These are phyloP conservation scores for Mycalesis mineus DNA, from an alignment of 2,888 invertebrate species.

Conservation along the genomic window DNA sequence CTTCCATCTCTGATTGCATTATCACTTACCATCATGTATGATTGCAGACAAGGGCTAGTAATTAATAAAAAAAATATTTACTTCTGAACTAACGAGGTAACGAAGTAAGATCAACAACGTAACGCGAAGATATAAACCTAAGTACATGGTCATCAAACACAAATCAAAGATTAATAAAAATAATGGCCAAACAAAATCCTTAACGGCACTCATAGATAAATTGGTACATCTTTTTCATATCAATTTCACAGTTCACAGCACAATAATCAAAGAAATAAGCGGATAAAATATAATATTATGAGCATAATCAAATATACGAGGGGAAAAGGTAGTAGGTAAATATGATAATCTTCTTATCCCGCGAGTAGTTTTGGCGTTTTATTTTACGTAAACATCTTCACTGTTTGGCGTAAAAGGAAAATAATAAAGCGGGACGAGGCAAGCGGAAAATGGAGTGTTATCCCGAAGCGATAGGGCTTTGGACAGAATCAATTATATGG, in stretches of 20 bases:
- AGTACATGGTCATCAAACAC: too few relatives aligned
- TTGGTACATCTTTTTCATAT: too few relatives aligned
- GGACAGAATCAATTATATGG: slow-evolving; percentile 26
- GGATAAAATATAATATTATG: not conserved
- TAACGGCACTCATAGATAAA: too few relatives aligned
- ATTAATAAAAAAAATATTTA: too few relatives aligned
- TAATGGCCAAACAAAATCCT: too few relatives aligned
- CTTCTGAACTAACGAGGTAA: too few relatives aligned
- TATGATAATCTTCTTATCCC: not conserved
- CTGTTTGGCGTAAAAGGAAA: slow-evolving; percentile 12
- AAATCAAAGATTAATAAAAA: too few relatives aligned
- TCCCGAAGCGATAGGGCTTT: slow-evolving; percentile 18
- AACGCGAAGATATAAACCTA: too few relatives aligned
- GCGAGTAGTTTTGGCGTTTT: slow-evolving; percentile 7
- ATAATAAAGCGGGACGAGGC: slow-evolving; percentile 21
- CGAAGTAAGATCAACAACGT: too few relatives aligned
- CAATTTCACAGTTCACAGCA: not conserved
- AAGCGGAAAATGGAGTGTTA: slow-evolving; percentile 26
- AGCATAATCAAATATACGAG: not conserved
- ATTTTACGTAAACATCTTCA: slow-evolving; percentile 14
- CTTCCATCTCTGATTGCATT: too few relatives aligned
- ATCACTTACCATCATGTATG: too few relatives aligned
- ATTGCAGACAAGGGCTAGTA: too few relatives aligned
- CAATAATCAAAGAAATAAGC: not conserved
- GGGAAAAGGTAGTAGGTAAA: not conserved